These are phyloP conservation scores for Euglossa dilemma DNA, from an alignment of 1,140 invertebrate species.

Conservation along the genomic window DNA sequence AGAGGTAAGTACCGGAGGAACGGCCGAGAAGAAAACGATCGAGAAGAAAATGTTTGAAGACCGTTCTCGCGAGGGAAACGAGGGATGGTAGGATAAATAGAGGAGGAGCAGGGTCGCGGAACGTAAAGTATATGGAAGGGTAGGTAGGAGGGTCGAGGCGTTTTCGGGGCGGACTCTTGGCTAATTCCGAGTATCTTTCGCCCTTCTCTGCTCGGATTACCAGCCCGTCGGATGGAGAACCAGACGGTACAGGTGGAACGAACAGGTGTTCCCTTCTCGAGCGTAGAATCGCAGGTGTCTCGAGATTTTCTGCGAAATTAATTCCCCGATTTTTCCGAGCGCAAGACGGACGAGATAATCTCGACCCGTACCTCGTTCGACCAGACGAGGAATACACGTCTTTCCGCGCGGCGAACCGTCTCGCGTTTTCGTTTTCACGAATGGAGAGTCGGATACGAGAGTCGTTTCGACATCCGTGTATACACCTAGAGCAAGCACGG, in stretches of 20 bases:
- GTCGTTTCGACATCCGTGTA: too few relatives aligned
- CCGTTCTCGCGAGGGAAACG: neutral
- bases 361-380: too few relatives aligned
- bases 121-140: neutral
- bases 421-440: too few relatives aligned
- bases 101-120: constrained; percentile 6
- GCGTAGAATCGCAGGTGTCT: too few relatives aligned
- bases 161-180: constrained; percentile 37
- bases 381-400: too few relatives aligned
- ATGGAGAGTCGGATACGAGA: too few relatives aligned
- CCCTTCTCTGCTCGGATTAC: constrained; percentile 36
- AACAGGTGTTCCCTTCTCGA: too few relatives aligned
- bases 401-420: too few relatives aligned
- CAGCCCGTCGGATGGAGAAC: constrained; percentile 44
- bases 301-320: too few relatives aligned
- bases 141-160: constrained; percentile 6
- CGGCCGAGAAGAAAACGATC: neutral
- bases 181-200: constrained; percentile 56
- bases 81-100: constrained; percentile 12
- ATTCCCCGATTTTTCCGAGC: too few relatives aligned
- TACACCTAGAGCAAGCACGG: too few relatives aligned
- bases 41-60: neutral
- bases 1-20: neutral
- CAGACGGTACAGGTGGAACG: neutral
- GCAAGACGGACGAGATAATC: too few relatives aligned